These are phyloP conservation scores for Hydrotaea diabolus DNA, from an alignment of 2,888 invertebrate genomes.

Conservation along the genomic window DNA sequence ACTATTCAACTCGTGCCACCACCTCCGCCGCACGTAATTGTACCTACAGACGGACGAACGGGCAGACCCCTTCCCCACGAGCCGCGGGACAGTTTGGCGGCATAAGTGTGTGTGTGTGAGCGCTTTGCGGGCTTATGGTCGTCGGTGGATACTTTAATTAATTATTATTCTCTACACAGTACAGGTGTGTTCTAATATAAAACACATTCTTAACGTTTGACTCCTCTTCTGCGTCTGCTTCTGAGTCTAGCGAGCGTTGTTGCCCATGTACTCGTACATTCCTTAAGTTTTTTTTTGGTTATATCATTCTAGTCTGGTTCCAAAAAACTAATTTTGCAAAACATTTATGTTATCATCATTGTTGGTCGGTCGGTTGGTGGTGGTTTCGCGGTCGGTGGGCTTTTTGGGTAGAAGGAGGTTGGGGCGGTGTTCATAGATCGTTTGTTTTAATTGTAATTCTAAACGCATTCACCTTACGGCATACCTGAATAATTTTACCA, in stretches of 20 bases:
- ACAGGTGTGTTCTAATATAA: conserved; percentile 65
- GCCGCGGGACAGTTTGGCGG: not conserved
- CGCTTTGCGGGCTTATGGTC: conserved; percentile 41
- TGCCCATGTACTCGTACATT: conserved; percentile 5
- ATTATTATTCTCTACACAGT: conserved; percentile 61
- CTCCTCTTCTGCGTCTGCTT: conserved; percentile 23
- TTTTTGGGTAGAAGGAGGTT: too few species aligned
- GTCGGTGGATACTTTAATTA: conserved; percentile 57
- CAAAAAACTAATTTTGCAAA: conserved; percentile 56
- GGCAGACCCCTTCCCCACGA: not conserved
- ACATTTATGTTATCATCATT: conserved; percentile 45
- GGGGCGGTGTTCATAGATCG: not conserved
- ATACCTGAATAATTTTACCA: conserved; percentile 50
- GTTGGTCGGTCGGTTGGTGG: too few species aligned
- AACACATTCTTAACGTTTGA: conserved; percentile 40
- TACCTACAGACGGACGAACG: not conserved
- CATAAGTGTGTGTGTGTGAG: conserved; percentile 8
- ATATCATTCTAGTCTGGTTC: conserved; percentile 57
- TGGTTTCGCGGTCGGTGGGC: too few species aligned
- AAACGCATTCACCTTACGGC: conserved; percentile 50
- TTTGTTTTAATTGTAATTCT: conserved; percentile 46
- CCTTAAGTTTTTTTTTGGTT: conserved; percentile 45
- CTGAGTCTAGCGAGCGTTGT: too few species aligned
- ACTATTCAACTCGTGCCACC: not conserved
- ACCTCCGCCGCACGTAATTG: not conserved